These are phyloP conservation scores for Diplodus puntazzo DNA, from an alignment of 2,797 vertebrate genomes.

Conservation along the genomic window DNA sequence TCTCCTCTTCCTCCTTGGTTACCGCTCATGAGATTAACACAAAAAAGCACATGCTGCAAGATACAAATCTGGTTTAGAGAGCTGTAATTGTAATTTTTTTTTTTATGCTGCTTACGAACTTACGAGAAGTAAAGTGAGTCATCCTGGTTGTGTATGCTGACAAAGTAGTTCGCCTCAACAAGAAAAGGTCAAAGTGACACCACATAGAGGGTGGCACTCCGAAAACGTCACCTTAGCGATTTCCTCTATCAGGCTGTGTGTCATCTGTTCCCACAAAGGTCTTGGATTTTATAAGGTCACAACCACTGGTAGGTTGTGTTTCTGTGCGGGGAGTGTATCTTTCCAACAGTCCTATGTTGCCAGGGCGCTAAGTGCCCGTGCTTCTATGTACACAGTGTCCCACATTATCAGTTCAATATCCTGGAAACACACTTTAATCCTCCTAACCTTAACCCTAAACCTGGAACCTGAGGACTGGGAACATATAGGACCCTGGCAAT, in stretches of 20 bases:
- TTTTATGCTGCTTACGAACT: not conserved
- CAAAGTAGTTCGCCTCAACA: conserved; percentile 16
- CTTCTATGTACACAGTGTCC: too few relatives aligned
- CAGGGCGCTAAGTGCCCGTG: too few relatives aligned
- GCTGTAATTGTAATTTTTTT: not conserved
- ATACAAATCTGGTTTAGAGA: not conserved
- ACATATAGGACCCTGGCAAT: too few relatives aligned
- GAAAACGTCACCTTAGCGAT: conserved; percentile 33
- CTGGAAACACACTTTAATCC: too few relatives aligned
- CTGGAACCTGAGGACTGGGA: too few relatives aligned
- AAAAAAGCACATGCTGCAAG: not conserved
- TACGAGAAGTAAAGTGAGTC: conserved; percentile 11
- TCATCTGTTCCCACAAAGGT: conserved; percentile 45
- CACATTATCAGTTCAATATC: too few relatives aligned
- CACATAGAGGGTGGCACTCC: conserved; percentile 30
- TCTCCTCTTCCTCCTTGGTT: conserved; percentile 35
- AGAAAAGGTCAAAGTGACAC: conserved; percentile 45
- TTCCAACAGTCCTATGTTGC: too few relatives aligned
- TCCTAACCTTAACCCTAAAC: too few relatives aligned
- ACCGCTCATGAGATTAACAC: conserved; percentile 5
- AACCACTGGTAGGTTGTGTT: not conserved
- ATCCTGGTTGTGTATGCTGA: conserved; percentile 21
- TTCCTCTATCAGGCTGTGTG: conserved; percentile 34
- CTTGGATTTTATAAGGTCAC: conserved; percentile 36
- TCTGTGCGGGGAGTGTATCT: too few relatives aligned